These are phyloP conservation scores for Drosophila tristis DNA, from an alignment of 1,140 invertebrate genomes.

Conservation along the genomic window DNA sequence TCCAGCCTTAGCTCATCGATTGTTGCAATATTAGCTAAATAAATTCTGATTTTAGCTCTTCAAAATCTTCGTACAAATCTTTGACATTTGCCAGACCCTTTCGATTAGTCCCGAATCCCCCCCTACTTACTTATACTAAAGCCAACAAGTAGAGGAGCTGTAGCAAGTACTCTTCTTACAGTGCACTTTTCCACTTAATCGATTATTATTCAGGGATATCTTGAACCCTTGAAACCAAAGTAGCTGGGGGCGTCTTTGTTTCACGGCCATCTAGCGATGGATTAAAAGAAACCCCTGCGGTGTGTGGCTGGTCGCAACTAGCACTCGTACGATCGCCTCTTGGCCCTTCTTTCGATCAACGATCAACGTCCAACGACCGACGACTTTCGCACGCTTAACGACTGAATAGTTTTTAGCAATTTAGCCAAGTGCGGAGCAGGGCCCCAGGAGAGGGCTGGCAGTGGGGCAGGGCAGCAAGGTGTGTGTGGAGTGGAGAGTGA, in stretches of 20 bases:
- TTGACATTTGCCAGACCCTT: too few relatives aligned
- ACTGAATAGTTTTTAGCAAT: slow-evolving; percentile 70
- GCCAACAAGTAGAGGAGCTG: too few relatives aligned
- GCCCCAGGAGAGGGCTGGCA: not conserved
- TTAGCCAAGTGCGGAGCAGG: slow-evolving; percentile 34
- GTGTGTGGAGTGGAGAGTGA: slow-evolving; percentile 32
- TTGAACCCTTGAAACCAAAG: not conserved
- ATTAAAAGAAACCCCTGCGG: slow-evolving; percentile 11
- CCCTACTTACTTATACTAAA: too few relatives aligned
- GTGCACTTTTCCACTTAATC: too few relatives aligned
- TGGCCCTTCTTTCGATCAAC: slow-evolving; percentile 10
- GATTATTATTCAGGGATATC: too few relatives aligned
- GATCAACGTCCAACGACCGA: not conserved
- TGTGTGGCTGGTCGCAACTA: slow-evolving; percentile 11
- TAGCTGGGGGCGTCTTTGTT: not conserved
- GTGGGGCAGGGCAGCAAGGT: not conserved
- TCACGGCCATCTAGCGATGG: not conserved
- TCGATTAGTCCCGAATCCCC: too few relatives aligned
- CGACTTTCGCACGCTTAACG: slow-evolving; percentile 76
- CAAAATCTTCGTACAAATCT: too few relatives aligned
- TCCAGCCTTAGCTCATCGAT: too few relatives aligned
- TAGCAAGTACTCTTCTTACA: too few relatives aligned
- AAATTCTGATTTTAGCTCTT: too few relatives aligned
- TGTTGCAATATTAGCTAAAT: too few relatives aligned
- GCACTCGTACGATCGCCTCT: too few relatives aligned